A percentile compares a stretch with the other conserved stretches of the same genome.
phyloP scores from a whole-genome alignment of 2,888 invertebrate genomes.

The Amiota mariae region DNA sequence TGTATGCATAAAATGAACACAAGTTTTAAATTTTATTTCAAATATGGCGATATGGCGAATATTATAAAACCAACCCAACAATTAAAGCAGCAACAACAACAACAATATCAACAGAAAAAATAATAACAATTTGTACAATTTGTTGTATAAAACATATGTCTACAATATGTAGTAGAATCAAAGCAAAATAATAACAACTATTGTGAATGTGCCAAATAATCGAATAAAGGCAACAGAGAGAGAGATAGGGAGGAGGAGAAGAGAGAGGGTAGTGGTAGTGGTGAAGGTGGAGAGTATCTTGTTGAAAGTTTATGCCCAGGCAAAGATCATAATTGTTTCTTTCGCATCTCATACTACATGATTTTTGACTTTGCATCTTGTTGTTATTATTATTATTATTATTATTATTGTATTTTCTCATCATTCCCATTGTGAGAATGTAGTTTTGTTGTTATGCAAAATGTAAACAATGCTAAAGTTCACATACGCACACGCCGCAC shows the following conservation, averaged over 20 bases:
- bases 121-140: constrained; percentile 17
- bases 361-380: constrained; percentile 60
- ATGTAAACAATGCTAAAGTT: constrained; percentile 60
- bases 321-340: constrained; percentile 39
- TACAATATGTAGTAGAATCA: constrained; percentile 56
- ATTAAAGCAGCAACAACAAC: constrained; percentile 12
- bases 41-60: constrained; percentile 27
- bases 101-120: neutral
- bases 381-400: constrained; percentile 42
- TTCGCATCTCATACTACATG: constrained; percentile 15
- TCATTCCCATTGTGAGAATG: constrained; percentile 29
- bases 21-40: constrained; percentile 33
- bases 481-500: constrained; percentile 54
- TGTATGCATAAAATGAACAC: neutral
- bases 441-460: constrained; percentile 50
- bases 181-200: neutral
- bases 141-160: constrained; percentile 55
- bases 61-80: neutral
- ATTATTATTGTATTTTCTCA: too few species aligned
- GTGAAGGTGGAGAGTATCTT: too few species aligned
- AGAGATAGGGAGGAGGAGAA: neutral
- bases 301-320: neutral
- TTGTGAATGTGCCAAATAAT: neutral
- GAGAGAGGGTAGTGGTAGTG: too few species aligned
- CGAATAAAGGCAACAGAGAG: neutral